phyloP scores from a whole-genome alignment of 1,140 invertebrate species.

The Eupristina koningsbergeri region DNA sequence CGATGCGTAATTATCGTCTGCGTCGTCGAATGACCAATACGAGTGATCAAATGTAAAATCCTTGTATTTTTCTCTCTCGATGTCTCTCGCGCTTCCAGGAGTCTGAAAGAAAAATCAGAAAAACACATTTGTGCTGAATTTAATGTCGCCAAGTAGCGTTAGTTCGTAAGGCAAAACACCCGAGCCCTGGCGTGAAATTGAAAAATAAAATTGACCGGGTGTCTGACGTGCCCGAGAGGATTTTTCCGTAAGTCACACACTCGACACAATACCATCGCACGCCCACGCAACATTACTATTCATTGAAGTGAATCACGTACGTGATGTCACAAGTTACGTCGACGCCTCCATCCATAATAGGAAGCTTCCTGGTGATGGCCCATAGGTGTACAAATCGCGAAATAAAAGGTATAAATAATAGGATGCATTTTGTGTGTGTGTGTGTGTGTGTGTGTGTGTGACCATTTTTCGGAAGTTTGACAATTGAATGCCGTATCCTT shows the following conservation, averaged over 20 bases:
- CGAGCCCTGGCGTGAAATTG: not conserved
- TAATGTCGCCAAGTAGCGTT: not conserved
- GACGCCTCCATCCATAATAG: conserved; percentile 42
- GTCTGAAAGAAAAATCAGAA: conserved; percentile 60
- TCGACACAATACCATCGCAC: not conserved
- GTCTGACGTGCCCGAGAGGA: not conserved
- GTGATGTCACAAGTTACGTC: conserved; percentile 40
- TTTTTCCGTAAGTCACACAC: not conserved
- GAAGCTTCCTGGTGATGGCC: conserved; percentile 38
- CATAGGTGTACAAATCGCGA: conserved; percentile 12
- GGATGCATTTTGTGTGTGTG: not conserved
- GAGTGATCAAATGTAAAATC: conserved; percentile 96
- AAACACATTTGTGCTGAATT: not conserved
- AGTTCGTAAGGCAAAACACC: not conserved
- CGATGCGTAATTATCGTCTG: conserved; percentile 82
- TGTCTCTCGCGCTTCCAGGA: conserved; percentile 70
- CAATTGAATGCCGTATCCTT: too few relatives aligned
- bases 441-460: too few relatives aligned
- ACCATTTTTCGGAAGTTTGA: too few relatives aligned
- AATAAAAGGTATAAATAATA: conserved; percentile 37
- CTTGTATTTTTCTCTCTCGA: conserved; percentile 81
- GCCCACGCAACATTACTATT: not conserved
- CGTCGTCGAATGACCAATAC: conserved; percentile 88
- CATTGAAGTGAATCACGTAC: conserved; percentile 41
- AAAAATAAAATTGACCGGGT: not conserved